Percentiles rank a stretch among this genome's conserved stretches.
Evolutionary conservation across 2,888 invertebrate species (phyloP).

Genomic region (Resseliella maxima): DNA sequence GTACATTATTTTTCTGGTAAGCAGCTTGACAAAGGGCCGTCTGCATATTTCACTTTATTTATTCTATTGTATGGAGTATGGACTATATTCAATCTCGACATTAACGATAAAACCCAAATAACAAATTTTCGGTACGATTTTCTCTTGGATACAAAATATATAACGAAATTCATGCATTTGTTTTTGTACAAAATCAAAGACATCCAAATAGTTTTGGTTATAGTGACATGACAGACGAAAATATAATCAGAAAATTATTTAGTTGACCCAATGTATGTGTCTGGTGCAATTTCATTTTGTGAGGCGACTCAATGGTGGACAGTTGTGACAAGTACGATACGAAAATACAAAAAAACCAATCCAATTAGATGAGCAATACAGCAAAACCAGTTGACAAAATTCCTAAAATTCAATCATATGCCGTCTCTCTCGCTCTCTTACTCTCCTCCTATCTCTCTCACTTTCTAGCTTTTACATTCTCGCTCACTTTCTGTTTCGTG

Average conservation of each 20-base stretch:
- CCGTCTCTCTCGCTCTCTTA: neutral
- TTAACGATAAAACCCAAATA: too few species aligned
- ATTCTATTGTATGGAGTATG: too few species aligned
- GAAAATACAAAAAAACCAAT: neutral
- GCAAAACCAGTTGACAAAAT: neutral
- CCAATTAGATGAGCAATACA: neutral
- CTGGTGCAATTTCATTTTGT: neutral
- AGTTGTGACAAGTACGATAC: neutral
- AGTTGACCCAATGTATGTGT: conserved; percentile 34
- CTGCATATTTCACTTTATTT: too few species aligned
- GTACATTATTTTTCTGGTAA: neutral
- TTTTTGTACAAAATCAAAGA: neutral
- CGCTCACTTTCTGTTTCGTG: neutral
- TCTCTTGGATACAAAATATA: too few species aligned
- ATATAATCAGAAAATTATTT: conserved; percentile 14
- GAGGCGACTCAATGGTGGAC: neutral
- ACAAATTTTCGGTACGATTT: too few species aligned
- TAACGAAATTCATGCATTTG: conserved; percentile 4
- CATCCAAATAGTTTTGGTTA: neutral
- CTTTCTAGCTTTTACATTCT: too few species aligned
- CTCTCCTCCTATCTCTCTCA: neutral
- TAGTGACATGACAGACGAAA: neutral
- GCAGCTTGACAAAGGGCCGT: neutral
- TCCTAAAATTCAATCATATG: neutral
- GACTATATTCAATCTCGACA: too few species aligned